Percentiles rank a stretch among this genome's conserved stretches.
phyloP scores from a whole-genome alignment of 2,113 vertebrate species.

The rat (Rattus norvegicus) region DNA sequence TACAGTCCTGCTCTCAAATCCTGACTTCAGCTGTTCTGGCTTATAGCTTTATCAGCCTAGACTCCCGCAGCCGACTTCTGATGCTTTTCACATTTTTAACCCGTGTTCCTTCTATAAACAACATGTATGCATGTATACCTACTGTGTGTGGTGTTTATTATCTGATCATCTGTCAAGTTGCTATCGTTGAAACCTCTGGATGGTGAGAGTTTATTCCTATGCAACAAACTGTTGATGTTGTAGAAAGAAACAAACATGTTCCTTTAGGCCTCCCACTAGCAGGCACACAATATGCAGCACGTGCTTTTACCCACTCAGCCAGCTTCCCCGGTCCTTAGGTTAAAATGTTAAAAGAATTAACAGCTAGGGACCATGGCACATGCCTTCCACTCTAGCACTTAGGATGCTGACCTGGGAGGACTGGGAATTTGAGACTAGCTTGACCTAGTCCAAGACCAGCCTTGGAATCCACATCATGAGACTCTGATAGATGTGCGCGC shows the following conservation, averaged over 20 bases:
- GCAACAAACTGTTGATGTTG: neutral
- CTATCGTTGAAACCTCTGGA: neutral
- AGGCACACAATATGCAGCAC: neutral
- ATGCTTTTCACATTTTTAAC: neutral
- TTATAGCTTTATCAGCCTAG: neutral
- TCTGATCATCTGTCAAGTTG: neutral
- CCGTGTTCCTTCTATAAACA: neutral
- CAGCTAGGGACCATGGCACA: neutral
- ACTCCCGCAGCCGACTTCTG: neutral
- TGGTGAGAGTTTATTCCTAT: neutral
- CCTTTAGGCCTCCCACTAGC: neutral
- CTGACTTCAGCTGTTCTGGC: neutral
- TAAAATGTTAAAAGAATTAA: neutral
- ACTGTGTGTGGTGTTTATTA: neutral
- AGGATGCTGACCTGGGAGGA: neutral
- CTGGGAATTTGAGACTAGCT: neutral
- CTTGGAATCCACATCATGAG: neutral
- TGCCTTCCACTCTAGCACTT: neutral
- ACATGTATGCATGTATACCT: neutral
- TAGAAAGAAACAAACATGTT: neutral
- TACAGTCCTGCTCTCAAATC: neutral
- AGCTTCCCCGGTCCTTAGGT: neutral
- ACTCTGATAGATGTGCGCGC: too few species aligned
- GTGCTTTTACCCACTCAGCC: neutral
- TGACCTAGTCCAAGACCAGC: neutral